Conservation (phyloP, 1,140 invertebrate species). For the Diprion similis region DNA sequence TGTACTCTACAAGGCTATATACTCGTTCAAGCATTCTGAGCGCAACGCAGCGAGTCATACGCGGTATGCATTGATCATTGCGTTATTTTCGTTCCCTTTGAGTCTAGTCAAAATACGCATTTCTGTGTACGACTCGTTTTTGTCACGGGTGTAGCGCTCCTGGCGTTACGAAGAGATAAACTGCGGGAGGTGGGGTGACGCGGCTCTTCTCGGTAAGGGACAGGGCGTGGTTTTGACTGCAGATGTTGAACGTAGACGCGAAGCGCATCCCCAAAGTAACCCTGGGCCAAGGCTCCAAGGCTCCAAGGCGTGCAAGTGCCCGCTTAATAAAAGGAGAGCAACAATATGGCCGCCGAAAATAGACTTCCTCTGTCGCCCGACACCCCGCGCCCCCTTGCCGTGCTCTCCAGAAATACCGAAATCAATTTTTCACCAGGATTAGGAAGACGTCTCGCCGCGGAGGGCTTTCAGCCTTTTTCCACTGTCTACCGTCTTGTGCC, state of each 20-base stretch:
- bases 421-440: neutral
- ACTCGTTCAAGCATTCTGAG: too few species aligned
- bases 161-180: neutral
- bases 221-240: slow-evolving; percentile 54
- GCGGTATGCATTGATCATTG: too few species aligned
- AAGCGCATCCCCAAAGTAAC: neutral
- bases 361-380: neutral
- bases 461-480: neutral
- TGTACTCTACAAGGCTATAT: too few species aligned
- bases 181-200: neutral
- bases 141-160: neutral
- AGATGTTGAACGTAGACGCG: slow-evolving; percentile 39
- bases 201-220: slow-evolving; percentile 23
- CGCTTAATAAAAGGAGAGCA: neutral
- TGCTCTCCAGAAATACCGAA: neutral
- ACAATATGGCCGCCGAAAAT: neutral
- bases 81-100: too few species aligned
- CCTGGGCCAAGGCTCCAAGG: too few species aligned
- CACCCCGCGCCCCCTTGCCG: neutral
- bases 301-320: too few species aligned
- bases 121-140: neutral
- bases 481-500: neutral
- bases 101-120: neutral
- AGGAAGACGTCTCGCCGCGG: neutral
- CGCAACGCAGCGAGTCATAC: too few species aligned